These are phyloP conservation scores for Montifringilla adamsi DNA, from an alignment of 2,113 vertebrate species.

Conservation along the genomic window DNA sequence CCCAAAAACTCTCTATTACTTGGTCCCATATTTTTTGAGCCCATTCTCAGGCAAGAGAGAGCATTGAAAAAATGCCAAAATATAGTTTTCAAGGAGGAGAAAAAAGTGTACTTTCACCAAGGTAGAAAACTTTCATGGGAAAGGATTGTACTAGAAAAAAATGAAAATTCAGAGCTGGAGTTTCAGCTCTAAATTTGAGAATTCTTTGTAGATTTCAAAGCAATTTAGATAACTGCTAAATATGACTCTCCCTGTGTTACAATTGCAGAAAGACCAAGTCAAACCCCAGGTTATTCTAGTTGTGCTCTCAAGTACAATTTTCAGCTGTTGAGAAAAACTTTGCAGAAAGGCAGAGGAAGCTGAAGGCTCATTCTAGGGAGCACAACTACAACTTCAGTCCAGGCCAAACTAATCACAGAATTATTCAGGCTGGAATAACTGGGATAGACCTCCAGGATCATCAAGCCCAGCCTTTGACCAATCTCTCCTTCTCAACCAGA, in stretches of 20 bases:
- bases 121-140: neutral
- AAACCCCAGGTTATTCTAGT: neutral
- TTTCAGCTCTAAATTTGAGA: neutral
- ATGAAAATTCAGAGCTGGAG: neutral
- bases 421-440: neutral
- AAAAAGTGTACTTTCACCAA: neutral
- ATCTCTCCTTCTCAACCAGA: neutral
- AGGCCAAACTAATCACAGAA: neutral
- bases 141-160: neutral
- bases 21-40: neutral
- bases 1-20: neutral
- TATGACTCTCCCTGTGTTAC: neutral
- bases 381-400: neutral
- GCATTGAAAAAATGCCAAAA: neutral
- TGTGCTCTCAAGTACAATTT: neutral
- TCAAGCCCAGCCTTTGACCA: neutral
- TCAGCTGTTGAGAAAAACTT: neutral
- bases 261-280: neutral
- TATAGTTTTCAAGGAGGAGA: accelerated
- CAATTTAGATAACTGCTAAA: neutral
- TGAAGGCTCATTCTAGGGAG: neutral
- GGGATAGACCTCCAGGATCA: neutral
- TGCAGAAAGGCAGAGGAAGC: neutral
- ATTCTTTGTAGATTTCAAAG: neutral
- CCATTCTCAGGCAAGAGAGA: neutral